A percentile compares a stretch with the other conserved stretches of the same genome.
phyloP scores from a whole-genome alignment of 2,888 invertebrate genomes.

The Nasonia oneida region DNA sequence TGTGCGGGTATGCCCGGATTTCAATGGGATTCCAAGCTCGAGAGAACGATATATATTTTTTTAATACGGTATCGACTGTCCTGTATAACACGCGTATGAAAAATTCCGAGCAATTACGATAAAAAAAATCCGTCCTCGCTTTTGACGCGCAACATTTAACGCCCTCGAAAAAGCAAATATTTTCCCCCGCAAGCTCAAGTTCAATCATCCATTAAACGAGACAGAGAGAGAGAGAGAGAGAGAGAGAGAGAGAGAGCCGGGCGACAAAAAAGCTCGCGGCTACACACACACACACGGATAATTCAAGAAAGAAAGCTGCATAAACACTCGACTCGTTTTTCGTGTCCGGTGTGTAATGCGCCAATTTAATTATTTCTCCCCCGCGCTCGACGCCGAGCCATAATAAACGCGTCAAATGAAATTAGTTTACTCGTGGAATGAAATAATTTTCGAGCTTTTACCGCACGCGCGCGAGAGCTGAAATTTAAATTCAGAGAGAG shows the following conservation, averaged over 20 bases:
- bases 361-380: conserved; percentile 45
- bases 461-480: neutral
- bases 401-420: conserved; percentile 49
- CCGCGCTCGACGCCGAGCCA: neutral
- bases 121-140: too few species aligned
- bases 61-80: too few species aligned
- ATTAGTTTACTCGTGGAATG: conserved; percentile 35
- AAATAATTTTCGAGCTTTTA: conserved; percentile 27
- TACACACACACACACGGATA: neutral
- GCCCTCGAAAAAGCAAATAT: neutral
- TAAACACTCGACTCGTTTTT: conserved; percentile 22
- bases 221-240: too few species aligned
- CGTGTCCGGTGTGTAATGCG: neutral
- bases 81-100: too few species aligned
- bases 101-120: too few species aligned
- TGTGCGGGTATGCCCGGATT: too few species aligned
- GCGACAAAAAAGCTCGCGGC: neutral
- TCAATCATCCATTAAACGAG: conserved; percentile 32
- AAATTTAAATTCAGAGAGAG: conserved; percentile 50
- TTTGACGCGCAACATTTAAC: neutral
- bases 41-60: too few species aligned
- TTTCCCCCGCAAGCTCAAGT: conserved; percentile 3
- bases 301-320: conserved; percentile 28
- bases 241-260: too few species aligned
- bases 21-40: too few species aligned